Evolutionary conservation across 2,888 invertebrate genomes (phyloP), one percentile per base, ranked within the genome.

Genomic region (Drosophila incognita): DNA sequence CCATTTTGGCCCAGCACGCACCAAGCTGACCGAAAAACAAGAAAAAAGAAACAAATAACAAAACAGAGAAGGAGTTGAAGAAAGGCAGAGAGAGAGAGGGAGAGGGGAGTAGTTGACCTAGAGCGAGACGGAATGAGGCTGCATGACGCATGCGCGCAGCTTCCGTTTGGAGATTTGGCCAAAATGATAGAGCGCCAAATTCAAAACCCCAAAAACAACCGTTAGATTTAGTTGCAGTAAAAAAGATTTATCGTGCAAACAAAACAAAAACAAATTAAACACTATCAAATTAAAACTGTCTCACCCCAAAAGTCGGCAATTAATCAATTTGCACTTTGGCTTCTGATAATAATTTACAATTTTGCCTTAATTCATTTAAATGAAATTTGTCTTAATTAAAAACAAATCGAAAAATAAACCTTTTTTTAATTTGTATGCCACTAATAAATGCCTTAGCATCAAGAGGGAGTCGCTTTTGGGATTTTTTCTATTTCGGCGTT

Each of bases 111-210:
- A 52, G 18, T 69, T 70, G 68, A 68, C 68, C 68, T 27, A 57
- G 49, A 52, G 65, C 29, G 72, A 38, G 67, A 36, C n/a, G 15
- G 15, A 13, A 11, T 27, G 38, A 48, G 56, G 58, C 40, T 64
- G 73, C 66, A 74, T 79, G 72, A 82, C 80, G 83, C 89, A 83
- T 86, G 89, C 76, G 87, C 79, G 74, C 78, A 73, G 89, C 89
- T 86, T 86, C 90, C 86, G 90, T 90, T 86, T 76, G 64, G 74
- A 27, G 71, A 81, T 78, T 79, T 76, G 70, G 74, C 85, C 66
- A 81, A 81, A 66, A 58, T 21, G 51, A 80, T 85, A 68, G 74
- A 36, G 54, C 49, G 76, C 72, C 82, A 81, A 87, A 85, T 79
- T 65, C 68, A 69, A 83, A 71, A 79, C 64, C 71, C 24, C 49